Evolutionary conservation across 2,888 invertebrate species (phyloP).

Genomic region (Platypus cylindrus): DNA sequence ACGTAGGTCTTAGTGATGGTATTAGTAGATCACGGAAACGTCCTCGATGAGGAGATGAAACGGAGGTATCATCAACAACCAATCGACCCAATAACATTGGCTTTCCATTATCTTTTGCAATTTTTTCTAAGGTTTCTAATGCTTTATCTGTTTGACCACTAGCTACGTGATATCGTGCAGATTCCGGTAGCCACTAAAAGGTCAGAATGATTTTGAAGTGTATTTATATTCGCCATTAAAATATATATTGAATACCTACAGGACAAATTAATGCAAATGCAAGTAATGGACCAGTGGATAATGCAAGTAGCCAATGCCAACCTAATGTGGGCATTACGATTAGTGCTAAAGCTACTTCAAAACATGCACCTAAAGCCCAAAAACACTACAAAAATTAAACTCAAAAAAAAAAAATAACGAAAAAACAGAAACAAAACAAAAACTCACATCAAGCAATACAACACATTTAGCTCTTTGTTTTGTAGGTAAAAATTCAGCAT

Average conservation of each 20-base stretch:
- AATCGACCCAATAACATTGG: conserved; percentile 77
- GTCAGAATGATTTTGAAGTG: conserved; percentile 2
- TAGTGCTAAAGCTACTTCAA: conserved; percentile 82
- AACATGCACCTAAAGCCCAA: conserved; percentile 91
- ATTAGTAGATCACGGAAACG: conserved; percentile 59
- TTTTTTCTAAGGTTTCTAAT: conserved; percentile 67
- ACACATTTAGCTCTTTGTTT: conserved; percentile 92
- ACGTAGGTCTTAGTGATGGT: conserved; percentile 71
- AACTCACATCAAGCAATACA: conserved; percentile 80
- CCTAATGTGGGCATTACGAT: conserved; percentile 85
- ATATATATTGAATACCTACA: conserved; percentile 39
- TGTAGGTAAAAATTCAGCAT: conserved; percentile 90
- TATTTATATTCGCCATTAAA: neutral
- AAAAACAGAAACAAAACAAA: conserved; percentile 8
- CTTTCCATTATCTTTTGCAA: conserved; percentile 79
- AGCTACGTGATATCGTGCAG: conserved; percentile 77
- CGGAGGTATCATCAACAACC: conserved; percentile 62
- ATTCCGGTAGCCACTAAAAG: conserved; percentile 82
- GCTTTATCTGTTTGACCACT: conserved; percentile 81
- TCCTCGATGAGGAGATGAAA: conserved; percentile 48
- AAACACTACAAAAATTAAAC: conserved; percentile 54
- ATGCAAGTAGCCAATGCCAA: conserved; percentile 81
- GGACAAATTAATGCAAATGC: conserved; percentile 71
- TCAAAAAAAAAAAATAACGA: conserved; percentile 6
- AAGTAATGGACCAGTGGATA: conserved; percentile 81